Evolutionary conservation across 2,888 invertebrate species (phyloP).

Genomic region (Drosophila mimetica): DNA sequence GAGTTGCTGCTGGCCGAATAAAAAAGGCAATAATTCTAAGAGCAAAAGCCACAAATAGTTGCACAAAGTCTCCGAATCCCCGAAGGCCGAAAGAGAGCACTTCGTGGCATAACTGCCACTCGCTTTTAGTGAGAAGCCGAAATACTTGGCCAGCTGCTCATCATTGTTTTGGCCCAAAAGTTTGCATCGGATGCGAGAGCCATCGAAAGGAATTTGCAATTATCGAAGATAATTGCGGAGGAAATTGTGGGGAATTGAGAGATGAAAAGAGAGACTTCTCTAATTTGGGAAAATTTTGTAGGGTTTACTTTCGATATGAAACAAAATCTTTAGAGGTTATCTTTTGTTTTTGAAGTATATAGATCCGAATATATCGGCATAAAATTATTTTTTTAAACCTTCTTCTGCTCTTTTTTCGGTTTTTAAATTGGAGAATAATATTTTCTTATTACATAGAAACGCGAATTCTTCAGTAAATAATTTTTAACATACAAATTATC

Average conservation of each 20-base stretch:
- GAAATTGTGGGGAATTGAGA: neutral
- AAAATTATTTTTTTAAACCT: too few species aligned
- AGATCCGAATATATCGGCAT: too few species aligned
- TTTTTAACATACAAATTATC: neutral
- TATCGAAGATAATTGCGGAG: slow-evolving; percentile 75
- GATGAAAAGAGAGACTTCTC: neutral
- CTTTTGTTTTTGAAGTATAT: too few species aligned
- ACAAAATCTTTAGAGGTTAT: too few species aligned
- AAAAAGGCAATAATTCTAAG: slow-evolving; percentile 23
- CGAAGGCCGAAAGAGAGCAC: slow-evolving; percentile 6
- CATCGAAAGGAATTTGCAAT: slow-evolving; percentile 72
- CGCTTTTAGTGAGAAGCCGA: slow-evolving; percentile 21
- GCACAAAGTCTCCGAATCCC: slow-evolving; percentile 8
- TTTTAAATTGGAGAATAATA: too few species aligned
- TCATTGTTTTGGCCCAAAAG: slow-evolving; percentile 21
- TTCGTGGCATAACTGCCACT: slow-evolving; percentile 30
- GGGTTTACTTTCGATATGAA: neutral
- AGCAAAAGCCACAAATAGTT: slow-evolving; percentile 33
- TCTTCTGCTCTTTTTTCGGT: too few species aligned
- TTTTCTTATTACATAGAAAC: too few species aligned
- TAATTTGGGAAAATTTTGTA: neutral
- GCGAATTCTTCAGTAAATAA: too few species aligned
- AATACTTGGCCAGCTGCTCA: slow-evolving; percentile 34
- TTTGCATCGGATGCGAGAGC: slow-evolving; percentile 51
- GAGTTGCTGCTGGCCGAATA: neutral